Base-by-base conservation (phyloP, 2,888 invertebrate genomes). In the Pseudolycoriella hygida region DNA sequence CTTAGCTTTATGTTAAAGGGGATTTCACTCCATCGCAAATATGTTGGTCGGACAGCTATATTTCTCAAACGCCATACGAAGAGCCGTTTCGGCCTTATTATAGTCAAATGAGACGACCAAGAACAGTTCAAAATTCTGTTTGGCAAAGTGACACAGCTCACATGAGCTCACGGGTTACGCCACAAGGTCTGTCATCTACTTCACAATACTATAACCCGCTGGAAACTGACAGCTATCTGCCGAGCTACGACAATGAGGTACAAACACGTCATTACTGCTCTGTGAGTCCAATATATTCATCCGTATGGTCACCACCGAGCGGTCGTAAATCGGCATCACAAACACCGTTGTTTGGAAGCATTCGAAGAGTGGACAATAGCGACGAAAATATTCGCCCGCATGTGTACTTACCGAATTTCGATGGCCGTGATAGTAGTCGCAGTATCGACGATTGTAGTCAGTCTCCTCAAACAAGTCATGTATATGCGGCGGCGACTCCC, bases 21-120 rank as follows among this genome's bases (percentile, higher is more conserved):
- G 76, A 76, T 55, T 76, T 74, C 57, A 76, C 76, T 11, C 66
- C 66, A 3, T 65, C 74, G 56, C 74, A 76, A 58, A 71, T 74
- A 47, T 62, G 71, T 39, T 76, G 76, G 76, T 74, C 74, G 52
- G 76, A 76, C 55, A 74, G 74, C 25, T 68, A 75, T 58, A 72
- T 69, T 56, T 75, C 75, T n/a, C 65, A 65, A 46, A 74, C 74
- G 11, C 74, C 74, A 8, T 74, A 73, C 53, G 74, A 74, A 61
- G 69, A 71, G 8, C 73, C 15, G 17, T n/a, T 32, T 11, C 39
- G 37, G n/a, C 5, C 25, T 43, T 20, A 47, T 39, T 70, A 70
- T 56, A 71, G 70, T 31, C 70, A 31, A 20, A 15, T 39, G 11
- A 17, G 17, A 14, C 14, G 39, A 15, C 14, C 17, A 3, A 3